Percentiles rank a stretch among this genome's conserved stretches.
phyloP scores from a whole-genome alignment of 2,797 vertebrate genomes.

The Adrianichthys oophorus region DNA sequence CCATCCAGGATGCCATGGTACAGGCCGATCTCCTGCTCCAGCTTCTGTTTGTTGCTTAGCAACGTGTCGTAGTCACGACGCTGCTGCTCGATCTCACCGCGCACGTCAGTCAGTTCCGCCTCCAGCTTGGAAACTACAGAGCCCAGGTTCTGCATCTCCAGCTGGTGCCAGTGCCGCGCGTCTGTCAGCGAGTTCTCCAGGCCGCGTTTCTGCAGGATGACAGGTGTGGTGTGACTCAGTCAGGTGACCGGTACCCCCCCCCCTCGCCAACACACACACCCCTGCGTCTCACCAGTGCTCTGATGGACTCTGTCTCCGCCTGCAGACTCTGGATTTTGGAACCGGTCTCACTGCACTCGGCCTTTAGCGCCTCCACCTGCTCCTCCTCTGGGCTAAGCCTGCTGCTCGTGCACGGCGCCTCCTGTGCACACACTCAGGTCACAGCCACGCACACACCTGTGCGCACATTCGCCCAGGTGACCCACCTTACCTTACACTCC shows the following conservation, averaged over 20 bases:
- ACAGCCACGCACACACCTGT: neutral
- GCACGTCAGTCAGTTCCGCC: slow-evolving; percentile 85
- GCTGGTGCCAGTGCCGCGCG: slow-evolving; percentile 88
- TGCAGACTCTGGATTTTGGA: slow-evolving; percentile 91
- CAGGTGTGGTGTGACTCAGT: neutral
- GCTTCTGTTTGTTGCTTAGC: slow-evolving; percentile 81
- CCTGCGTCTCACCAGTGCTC: slow-evolving; percentile 79
- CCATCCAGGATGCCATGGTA: slow-evolving; percentile 91
- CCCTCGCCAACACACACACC: neutral
- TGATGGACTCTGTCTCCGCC: slow-evolving; percentile 89
- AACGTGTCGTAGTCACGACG: slow-evolving; percentile 82
- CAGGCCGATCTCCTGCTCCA: slow-evolving; percentile 85
- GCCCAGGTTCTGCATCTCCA: slow-evolving; percentile 91
- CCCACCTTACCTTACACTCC: slow-evolving; percentile 82
- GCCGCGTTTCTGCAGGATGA: slow-evolving; percentile 84
- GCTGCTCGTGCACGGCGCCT: slow-evolving; percentile 67
- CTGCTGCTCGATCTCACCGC: slow-evolving; percentile 86
- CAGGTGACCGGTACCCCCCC: neutral
- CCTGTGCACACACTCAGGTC: slow-evolving; percentile 41
- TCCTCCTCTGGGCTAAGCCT: slow-evolving; percentile 83
- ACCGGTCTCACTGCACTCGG: slow-evolving; percentile 80
- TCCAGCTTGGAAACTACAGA: slow-evolving; percentile 88
- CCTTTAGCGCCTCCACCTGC: slow-evolving; percentile 83
- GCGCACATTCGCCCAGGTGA: neutral
- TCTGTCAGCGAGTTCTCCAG: slow-evolving; percentile 89